Percentiles rank a stretch among this genome's conserved stretches.
Evolutionary conservation across 2,888 invertebrate species (phyloP).

Genomic region (Melanchra persicariae): DNA sequence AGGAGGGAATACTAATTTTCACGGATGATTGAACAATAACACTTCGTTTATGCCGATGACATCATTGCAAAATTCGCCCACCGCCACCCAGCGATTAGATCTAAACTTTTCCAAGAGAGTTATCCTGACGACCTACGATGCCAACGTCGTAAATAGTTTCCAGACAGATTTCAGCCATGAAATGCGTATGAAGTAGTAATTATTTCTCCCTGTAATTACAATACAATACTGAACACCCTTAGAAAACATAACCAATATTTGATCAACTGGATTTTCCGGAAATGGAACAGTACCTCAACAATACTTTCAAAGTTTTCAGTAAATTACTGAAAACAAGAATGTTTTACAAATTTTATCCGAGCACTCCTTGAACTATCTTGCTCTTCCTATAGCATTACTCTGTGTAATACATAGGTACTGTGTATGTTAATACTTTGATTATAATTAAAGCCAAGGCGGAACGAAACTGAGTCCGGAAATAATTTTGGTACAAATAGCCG

Average conservation of each 20-base stretch:
- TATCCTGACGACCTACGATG: constrained; percentile 24
- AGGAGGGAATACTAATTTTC: constrained; percentile 26
- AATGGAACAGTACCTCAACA: neutral
- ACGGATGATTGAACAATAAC: constrained; percentile 35
- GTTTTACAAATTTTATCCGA: neutral
- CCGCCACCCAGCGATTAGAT: constrained; percentile 13
- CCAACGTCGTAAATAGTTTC: constrained; percentile 26
- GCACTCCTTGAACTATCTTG: constrained; percentile 27
- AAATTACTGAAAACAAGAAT: neutral
- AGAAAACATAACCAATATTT: neutral
- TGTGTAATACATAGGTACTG: constrained; percentile 12
- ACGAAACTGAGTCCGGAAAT: constrained; percentile 62
- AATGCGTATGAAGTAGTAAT: constrained; percentile 23
- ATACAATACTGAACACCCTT: neutral
- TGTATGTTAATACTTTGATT: constrained; percentile 47
- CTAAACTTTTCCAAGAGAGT: constrained; percentile 32
- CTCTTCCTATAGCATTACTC: constrained; percentile 17
- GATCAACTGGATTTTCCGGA: neutral
- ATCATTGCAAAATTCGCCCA: constrained; percentile 33
- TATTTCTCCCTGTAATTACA: neutral
- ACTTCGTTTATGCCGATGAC: constrained; percentile 31
- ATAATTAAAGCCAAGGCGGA: constrained; percentile 63
- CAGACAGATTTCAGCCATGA: constrained; percentile 25
- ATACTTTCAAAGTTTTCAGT: neutral
- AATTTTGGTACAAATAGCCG: constrained; percentile 59